Evolutionary conservation across 2,888 invertebrate genomes (phyloP).

Genomic region (Phasia obesa): DNA sequence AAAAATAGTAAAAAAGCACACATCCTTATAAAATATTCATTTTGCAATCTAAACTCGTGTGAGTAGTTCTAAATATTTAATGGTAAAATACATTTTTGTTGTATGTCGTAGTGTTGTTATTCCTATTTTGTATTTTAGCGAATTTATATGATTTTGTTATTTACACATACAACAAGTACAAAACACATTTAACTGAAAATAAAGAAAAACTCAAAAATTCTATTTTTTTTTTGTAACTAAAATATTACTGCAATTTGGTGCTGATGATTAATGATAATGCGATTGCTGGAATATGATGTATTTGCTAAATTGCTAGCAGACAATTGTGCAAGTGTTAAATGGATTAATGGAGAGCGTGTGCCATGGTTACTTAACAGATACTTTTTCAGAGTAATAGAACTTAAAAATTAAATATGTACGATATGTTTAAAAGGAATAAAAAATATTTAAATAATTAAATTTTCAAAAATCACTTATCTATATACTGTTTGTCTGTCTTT

Average conservation of each 20-base stretch:
- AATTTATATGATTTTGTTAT: constrained; percentile 65
- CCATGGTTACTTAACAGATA: not conserved
- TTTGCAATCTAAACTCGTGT: constrained; percentile 83
- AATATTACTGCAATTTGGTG: constrained; percentile 22
- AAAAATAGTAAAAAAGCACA: constrained; percentile 29
- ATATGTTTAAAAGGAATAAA: no score
- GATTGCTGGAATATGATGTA: constrained; percentile 29
- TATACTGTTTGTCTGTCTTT: no score
- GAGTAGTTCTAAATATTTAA: constrained; percentile 82
- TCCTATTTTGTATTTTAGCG: constrained; percentile 57
- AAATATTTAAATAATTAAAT: no score
- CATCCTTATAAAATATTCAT: constrained; percentile 80
- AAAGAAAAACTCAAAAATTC: not conserved
- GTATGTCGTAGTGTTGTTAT: constrained; percentile 24
- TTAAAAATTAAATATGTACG: not conserved
- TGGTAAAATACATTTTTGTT: constrained; percentile 62
- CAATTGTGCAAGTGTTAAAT: constrained; percentile 21
- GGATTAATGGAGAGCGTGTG: not conserved
- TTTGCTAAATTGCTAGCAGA: not conserved
- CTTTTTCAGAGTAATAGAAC: not conserved
- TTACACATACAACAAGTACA: constrained; percentile 40
- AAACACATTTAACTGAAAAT: not conserved
- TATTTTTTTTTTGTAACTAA: not conserved
- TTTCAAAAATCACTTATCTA: no score
- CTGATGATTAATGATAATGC: constrained; percentile 54